Percentiles rank a stretch among this genome's conserved stretches.
phyloP scores from a whole-genome alignment of 2,888 invertebrate genomes.

The Pristionchus exspectatus region DNA sequence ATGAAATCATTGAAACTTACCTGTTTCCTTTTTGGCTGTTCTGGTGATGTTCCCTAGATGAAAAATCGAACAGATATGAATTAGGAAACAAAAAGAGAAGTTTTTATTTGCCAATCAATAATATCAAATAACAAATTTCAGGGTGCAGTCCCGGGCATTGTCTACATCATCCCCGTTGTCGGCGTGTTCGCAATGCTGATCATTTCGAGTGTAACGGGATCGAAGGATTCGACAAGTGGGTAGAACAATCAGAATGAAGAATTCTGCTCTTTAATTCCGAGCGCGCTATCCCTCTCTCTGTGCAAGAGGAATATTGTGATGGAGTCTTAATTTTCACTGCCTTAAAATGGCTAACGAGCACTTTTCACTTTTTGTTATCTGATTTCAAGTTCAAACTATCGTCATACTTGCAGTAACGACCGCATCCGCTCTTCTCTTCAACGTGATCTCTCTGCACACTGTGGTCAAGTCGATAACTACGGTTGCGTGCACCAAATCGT shows the following conservation, averaged over 20 bases:
- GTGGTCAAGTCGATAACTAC: neutral
- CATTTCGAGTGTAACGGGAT: neutral
- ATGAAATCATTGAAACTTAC: neutral
- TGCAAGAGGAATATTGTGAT: neutral
- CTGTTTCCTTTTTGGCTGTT: neutral
- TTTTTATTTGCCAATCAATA: neutral
- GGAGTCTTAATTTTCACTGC: neutral
- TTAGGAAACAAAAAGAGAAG: too few relatives aligned
- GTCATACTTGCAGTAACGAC: neutral
- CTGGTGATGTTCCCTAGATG: too few relatives aligned
- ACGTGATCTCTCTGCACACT: constrained; percentile 10
- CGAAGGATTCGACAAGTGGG: neutral
- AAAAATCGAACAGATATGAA: neutral
- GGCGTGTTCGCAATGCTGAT: neutral
- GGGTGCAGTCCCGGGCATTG: neutral
- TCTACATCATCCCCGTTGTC: constrained; percentile 1
- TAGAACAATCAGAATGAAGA: neutral
- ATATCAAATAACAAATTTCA: neutral
- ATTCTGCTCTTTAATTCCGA: neutral
- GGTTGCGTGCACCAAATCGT: neutral
- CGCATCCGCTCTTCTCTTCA: neutral
- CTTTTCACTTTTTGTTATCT: neutral
- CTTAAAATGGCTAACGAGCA: neutral
- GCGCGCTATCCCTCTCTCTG: neutral
- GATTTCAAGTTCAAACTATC: neutral